Base-by-base conservation (phyloP, 2,888 invertebrate genomes). In the Cerastis rubricosa region DNA sequence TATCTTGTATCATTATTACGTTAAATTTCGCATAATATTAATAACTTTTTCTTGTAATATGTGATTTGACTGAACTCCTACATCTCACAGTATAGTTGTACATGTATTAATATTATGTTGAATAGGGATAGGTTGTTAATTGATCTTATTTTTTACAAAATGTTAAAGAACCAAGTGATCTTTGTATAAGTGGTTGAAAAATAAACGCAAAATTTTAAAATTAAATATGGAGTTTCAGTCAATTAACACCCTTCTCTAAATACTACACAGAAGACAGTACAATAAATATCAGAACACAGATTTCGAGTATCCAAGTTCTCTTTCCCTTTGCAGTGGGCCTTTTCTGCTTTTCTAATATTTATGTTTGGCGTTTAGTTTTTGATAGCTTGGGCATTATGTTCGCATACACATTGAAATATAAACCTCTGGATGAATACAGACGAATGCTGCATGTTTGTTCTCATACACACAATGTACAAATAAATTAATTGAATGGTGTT, bases 171-270 rank as follows among this genome's bases (percentile, higher is more conserved):
- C 89, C 91, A 89, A 94, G 92, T 94, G 93, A 94, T 94, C 91
- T 94, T 95, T 96, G 95, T 96, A 93, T 94, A 94, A 90, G 86
- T 92, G 94, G 92, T 96, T 95, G 93, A 94, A 92, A 92, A 96
- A 96, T 96, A 96, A 96, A 96, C 93, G 94, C 94, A 91, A 94
- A 93, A 93, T 91, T 95, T 94, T 91, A 91, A 92, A 95, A 95
- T 95, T 93, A 89, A 92, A 93, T 92, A 92, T 96, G 96, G 96
- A 96, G 96, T 96, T 96, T 96, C 96, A 96, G 96, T 96, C 96
- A 96, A 96, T 96, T 96, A 96, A 96, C 96, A 96, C 96, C 96
- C 96, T 96, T 95, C 94, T 96, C 95, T 95, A 91, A 94, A 92
- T 92, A 93, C 86, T 78, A 80, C 82, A 76, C 80, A 76, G 74